Percentiles rank a stretch among this genome's conserved stretches.
phyloP scores from a whole-genome alignment of 2,888 invertebrate species.

The Peribatodes rhomboidaria region DNA sequence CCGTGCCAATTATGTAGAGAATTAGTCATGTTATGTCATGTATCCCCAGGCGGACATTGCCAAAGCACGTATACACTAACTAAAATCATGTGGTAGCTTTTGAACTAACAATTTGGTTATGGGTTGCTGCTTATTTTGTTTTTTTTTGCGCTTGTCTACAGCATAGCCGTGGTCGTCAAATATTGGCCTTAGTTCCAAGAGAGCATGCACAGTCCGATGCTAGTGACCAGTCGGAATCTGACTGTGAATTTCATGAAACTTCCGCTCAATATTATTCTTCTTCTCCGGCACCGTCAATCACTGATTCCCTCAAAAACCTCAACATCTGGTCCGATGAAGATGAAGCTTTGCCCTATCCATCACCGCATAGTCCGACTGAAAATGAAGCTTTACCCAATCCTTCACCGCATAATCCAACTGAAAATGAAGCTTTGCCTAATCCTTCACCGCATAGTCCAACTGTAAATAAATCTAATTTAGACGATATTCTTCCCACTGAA shows the following conservation, averaged over 20 bases:
- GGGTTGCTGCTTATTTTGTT: slow-evolving; percentile 12
- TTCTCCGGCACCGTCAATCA: slow-evolving; percentile 17
- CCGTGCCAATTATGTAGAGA: slow-evolving; percentile 17
- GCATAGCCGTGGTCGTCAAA: slow-evolving; percentile 22
- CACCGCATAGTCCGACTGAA: slow-evolving; percentile 4
- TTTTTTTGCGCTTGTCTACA: slow-evolving; percentile 28
- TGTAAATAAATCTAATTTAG: slow-evolving; percentile 7
- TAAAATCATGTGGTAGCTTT: slow-evolving; percentile 2
- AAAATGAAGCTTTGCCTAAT: slow-evolving; percentile 7
- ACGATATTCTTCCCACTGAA: slow-evolving; percentile 4
- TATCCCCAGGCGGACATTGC: slow-evolving; percentile 17
- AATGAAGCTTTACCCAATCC: neutral
- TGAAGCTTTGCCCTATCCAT: slow-evolving; percentile 8
- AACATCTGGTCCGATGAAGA: slow-evolving; percentile 17
- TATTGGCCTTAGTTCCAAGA: slow-evolving; percentile 25
- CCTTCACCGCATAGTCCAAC: slow-evolving; percentile 11
- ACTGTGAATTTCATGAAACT: slow-evolving; percentile 20
- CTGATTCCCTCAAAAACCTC: slow-evolving; percentile 6
- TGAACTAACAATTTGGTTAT: slow-evolving; percentile 15
- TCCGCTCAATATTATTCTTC: slow-evolving; percentile 21
- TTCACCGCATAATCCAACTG: slow-evolving; percentile 9
- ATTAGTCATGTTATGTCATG: slow-evolving; percentile 4
- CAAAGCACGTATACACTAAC: slow-evolving; percentile 13
- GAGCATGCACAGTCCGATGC: slow-evolving; percentile 25
- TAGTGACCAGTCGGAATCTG: slow-evolving; percentile 17